Conservation (phyloP, 2,797 vertebrate genomes). For the Capromys pilorides region DNA sequence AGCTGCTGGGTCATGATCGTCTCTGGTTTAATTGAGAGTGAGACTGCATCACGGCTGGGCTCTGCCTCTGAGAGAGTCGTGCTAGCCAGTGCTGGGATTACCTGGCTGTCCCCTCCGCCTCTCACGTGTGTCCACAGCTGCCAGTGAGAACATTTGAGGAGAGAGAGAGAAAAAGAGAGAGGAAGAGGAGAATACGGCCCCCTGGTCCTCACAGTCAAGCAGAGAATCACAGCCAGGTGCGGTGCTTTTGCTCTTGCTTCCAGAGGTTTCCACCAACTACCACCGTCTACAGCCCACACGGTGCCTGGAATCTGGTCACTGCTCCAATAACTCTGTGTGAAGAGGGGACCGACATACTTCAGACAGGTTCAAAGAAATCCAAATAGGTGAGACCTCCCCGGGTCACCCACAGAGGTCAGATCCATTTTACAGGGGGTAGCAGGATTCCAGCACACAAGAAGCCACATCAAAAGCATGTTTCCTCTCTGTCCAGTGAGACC, state of each 20-base stretch:
- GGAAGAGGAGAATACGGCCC: fast-evolving
- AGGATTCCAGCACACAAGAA: neutral
- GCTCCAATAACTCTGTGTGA: fast-evolving
- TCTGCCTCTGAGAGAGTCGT: fast-evolving
- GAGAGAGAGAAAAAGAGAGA: neutral
- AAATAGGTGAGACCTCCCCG: fast-evolving
- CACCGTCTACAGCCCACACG: fast-evolving
- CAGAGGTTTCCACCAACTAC: too few relatives aligned
- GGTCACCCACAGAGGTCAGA: neutral
- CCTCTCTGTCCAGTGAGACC: fast-evolving
- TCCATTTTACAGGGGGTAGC: fast-evolving
- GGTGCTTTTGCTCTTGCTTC: fast-evolving
- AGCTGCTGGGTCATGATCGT: fast-evolving
- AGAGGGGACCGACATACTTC: fast-evolving
- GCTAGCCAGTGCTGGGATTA: fast-evolving
- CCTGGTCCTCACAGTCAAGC: neutral
- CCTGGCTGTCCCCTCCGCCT: too few relatives aligned
- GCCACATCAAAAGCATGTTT: fast-evolving
- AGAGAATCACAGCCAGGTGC: neutral
- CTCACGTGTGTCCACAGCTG: too few relatives aligned
- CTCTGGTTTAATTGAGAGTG: neutral
- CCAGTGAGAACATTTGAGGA: too few relatives aligned
- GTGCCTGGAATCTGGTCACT: fast-evolving
- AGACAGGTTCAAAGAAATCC: neutral
- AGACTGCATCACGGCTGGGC: fast-evolving